phyloP scores from a whole-genome alignment of 2,113 vertebrate genomes.

The Macroglossus sobrinus region DNA sequence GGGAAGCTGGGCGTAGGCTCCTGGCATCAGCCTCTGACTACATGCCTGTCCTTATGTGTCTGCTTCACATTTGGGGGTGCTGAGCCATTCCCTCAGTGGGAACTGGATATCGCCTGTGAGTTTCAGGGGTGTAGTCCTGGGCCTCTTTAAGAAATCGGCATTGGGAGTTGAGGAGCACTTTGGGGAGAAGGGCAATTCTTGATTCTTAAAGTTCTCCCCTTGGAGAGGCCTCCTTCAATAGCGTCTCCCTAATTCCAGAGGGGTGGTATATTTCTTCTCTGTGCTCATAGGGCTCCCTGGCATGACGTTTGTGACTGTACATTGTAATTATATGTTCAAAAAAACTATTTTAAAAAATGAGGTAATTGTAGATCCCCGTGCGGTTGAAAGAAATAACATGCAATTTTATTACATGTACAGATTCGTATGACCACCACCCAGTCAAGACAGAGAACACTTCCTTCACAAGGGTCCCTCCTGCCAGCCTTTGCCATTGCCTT shows the following conservation, averaged over 20 bases:
- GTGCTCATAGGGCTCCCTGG: accelerated
- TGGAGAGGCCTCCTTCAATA: background rate
- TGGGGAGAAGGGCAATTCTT: background rate
- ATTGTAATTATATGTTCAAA: background rate
- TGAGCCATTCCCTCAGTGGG: background rate
- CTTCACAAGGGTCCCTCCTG: background rate
- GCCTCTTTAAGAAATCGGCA: background rate
- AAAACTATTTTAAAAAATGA: background rate
- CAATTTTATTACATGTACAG: background rate
- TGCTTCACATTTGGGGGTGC: background rate
- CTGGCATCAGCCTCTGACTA: accelerated
- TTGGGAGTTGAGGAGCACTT: background rate
- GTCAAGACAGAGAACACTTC: background rate
- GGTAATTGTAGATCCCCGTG: background rate
- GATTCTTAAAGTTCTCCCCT: too few relatives aligned
- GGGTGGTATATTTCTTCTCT: background rate
- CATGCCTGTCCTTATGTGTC: accelerated
- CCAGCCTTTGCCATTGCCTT: background rate
- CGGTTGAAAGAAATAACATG: background rate
- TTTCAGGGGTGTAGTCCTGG: background rate
- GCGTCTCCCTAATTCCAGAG: background rate
- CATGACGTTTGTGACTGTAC: background rate
- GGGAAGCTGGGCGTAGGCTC: accelerated
- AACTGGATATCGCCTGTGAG: background rate
- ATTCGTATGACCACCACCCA: too few relatives aligned